Evolutionary conservation across 92 coral and sea anemone species (phyloP), one percentile per base, ranked within the genome.

Genomic region (Actinostola sp.): DNA sequence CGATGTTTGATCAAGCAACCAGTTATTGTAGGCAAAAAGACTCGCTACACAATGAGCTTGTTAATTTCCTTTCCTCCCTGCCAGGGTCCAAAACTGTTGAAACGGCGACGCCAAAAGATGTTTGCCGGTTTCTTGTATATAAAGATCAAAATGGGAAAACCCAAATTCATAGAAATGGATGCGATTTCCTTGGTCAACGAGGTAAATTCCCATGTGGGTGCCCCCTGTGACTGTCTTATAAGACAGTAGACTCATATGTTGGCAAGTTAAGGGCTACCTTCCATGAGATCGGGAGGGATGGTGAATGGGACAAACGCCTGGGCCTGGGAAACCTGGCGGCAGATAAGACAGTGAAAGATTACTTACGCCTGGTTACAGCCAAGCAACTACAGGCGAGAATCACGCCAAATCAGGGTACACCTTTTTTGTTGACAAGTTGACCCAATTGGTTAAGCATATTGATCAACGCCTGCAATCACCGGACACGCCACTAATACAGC

Each of bases 301-400:
- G 82, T 7, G 77, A 84, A 52, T 66, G 78, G 85, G 79, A 79
- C 44, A 4, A 27, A 17, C 85, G 91, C 0, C 33, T 86, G 7
- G 73, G 62, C 8, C 16, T 86, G 19, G 89, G 78, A 19, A 85
- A 79, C 77, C 90, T 86, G 20, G 90, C 90, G 3, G 67, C 79
- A 2, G 90, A 85, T 44, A 81, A 68, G 46, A 31, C 68, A 9
- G 63, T 79, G 0, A 73, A 85, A 30, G 80, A 86, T 63, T 80
- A 75, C 39, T 59, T 80, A 0, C 65, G 79, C 4, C 31, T 85
- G 29, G 82, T 73, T 33, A 45, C 90, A 4, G 71, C 82, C 41
- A 86, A 85, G 71, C 90, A 85, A 51, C 70, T 85, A 21, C 78
- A 73, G 67, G 83, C 86, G 26, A 57, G 86, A 29, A 54, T 86